Evolutionary conservation across 2,113 vertebrate species (phyloP).

Genomic region (Oriolus oriolus): DNA sequence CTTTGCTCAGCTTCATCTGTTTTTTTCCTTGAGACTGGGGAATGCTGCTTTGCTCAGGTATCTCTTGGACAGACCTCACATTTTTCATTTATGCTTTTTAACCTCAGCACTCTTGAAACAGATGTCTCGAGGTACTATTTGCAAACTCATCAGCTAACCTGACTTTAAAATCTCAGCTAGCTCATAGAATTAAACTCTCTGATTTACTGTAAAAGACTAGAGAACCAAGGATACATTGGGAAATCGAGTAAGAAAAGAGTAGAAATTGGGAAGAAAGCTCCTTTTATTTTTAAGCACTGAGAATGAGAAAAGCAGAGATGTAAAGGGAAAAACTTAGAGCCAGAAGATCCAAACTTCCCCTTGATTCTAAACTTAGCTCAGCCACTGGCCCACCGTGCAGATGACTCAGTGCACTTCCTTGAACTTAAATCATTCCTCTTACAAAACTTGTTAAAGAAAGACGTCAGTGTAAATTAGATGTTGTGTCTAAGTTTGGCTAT

Average conservation of each 20-base stretch:
- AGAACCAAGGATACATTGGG: not conserved
- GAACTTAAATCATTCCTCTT: constrained; percentile 78
- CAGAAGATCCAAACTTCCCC: constrained; percentile 62
- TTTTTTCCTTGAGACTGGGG: not conserved
- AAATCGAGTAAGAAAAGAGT: not conserved
- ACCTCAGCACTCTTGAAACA: not conserved
- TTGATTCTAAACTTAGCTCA: constrained; percentile 77
- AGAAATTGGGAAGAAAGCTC: not conserved
- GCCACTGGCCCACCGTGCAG: constrained; percentile 72
- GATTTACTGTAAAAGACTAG: not conserved
- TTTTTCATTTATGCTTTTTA: not conserved
- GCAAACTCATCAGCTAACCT: not conserved
- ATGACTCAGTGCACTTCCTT: constrained; percentile 78
- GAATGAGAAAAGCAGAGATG: constrained; percentile 44
- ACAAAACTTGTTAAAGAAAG: constrained; percentile 82
- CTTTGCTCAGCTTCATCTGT: accelerated
- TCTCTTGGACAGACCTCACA: accelerated
- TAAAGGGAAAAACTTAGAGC: constrained; percentile 51
- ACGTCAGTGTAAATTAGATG: constrained; percentile 82
- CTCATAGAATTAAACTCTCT: not conserved
- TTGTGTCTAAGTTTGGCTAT: constrained; percentile 76
- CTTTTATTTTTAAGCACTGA: not conserved
- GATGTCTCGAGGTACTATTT: not conserved
- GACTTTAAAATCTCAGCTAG: not conserved
- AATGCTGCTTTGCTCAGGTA: not conserved